Base-by-base conservation (phyloP, 1,140 invertebrate genomes). In the Pentalonia nigronervosa region DNA sequence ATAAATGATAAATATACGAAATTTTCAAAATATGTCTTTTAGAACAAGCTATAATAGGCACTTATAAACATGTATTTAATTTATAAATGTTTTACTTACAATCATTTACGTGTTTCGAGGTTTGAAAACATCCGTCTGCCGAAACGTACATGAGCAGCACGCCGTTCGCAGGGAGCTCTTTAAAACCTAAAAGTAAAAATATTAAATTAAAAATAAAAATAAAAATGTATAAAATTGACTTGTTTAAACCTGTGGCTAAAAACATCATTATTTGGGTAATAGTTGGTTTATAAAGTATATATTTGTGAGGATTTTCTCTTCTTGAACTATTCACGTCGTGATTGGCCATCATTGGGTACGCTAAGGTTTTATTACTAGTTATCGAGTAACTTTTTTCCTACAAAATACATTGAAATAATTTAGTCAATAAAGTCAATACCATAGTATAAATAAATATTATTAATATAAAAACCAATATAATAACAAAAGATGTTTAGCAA, bases 221-320 rank as follows among this genome's bases (percentile, higher is more conserved):
- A 81, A 48, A 83, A 36, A 9, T 47, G 25, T 48, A 91, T 47
- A 25, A 60, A 41, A 41, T 41, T 45, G 1, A 20, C 23, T 14
- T 50, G 7, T 45, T 94, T 94, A 89, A 94, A 94, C 98, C 98
- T 94, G 98, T 99, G 60, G 98, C 97, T 94, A 99, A 96, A 95
- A 99, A 99, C 41, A 99, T 98, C 95, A 99, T 96, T 53, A 99
- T 97, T 96, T 99, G 98, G 95, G 97, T 98, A 94, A 99, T 97
- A 88, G 98, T 98, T 83, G 99, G 99, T 95, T 99, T 99, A 95
- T 98, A 99, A 94, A 99, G 96, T 94, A 99, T 96, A 96, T 99
- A 99, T 96, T 99, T 99, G 96, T 99, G 98, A 30, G 99, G 99
- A 96, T 99, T 99, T 95, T 99, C 98, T 94, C 98, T 96, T 95